These are phyloP conservation scores for Heliconius ethilla DNA, from an alignment of 2,888 invertebrate species.

Conservation along the genomic window DNA sequence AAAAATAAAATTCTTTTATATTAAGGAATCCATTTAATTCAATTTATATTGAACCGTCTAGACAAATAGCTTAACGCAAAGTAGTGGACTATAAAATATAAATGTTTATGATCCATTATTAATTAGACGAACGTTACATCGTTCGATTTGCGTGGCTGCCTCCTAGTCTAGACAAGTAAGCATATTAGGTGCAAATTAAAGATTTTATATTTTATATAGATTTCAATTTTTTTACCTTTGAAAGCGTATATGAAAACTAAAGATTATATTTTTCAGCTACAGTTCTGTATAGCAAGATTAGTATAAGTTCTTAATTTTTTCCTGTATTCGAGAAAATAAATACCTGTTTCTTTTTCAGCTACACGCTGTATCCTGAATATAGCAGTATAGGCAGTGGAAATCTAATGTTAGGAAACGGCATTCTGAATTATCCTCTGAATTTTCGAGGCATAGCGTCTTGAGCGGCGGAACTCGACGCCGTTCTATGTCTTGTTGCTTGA, in stretches of 20 bases:
- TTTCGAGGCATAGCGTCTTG: too few relatives aligned
- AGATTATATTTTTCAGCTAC: neutral
- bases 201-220: neutral
- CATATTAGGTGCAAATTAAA: conserved; percentile 27
- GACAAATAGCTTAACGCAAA: conserved; percentile 21
- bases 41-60: conserved; percentile 1
- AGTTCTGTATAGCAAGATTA: too few relatives aligned
- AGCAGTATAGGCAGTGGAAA: too few relatives aligned
- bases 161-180: conserved; percentile 18
- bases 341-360: too few relatives aligned
- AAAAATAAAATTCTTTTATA: neutral
- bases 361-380: neutral
- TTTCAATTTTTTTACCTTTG: neutral
- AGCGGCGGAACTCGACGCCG: neutral
- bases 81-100: conserved; percentile 15
- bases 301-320: too few relatives aligned
- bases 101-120: conserved; percentile 22
- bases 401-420: too few relatives aligned
- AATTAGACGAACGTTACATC: conserved; percentile 1
- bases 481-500: neutral
- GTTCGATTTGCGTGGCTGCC: conserved; percentile 12
- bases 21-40: neutral
- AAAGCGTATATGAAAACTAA: too few relatives aligned
- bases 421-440: too few relatives aligned
- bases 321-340: too few relatives aligned